These are phyloP conservation scores for Sclerurus mexicanus DNA, from an alignment of 2,113 vertebrate species.

Conservation along the genomic window DNA sequence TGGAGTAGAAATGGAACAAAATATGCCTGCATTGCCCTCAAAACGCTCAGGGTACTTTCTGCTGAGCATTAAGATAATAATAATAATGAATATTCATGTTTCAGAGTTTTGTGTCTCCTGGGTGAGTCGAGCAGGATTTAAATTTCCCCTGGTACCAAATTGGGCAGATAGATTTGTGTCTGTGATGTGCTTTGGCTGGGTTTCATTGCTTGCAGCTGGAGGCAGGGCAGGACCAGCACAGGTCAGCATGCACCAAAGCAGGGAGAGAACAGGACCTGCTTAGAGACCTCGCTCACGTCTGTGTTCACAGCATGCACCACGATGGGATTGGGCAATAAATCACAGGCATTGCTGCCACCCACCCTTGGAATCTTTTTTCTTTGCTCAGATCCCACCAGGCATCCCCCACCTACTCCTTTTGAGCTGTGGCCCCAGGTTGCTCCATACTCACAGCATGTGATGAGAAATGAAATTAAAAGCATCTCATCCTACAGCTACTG, in stretches of 20 bases:
- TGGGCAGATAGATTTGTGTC: background rate
- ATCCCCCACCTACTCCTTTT: background rate
- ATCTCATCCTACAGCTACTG: background rate
- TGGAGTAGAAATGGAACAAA: background rate
- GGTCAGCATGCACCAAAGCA: fast-evolving
- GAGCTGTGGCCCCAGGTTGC: background rate
- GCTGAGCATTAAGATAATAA: background rate
- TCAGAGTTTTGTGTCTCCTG: background rate
- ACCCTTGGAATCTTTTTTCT: background rate
- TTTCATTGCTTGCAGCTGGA: background rate
- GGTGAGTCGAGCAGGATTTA: background rate
- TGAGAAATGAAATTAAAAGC: background rate
- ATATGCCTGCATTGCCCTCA: background rate
- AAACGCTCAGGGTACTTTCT: background rate
- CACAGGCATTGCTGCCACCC: background rate
- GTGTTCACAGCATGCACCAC: background rate
- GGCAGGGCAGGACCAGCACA: background rate
- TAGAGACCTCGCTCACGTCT: fast-evolving
- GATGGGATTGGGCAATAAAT: background rate
- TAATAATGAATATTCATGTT: background rate
- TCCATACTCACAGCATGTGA: too few relatives aligned
- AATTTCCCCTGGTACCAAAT: background rate
- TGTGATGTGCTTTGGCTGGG: background rate
- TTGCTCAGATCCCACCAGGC: background rate
- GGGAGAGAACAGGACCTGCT: background rate